Conservation (phyloP, 2,797 vertebrate species). For the Paratrypauchen microcephalus region DNA sequence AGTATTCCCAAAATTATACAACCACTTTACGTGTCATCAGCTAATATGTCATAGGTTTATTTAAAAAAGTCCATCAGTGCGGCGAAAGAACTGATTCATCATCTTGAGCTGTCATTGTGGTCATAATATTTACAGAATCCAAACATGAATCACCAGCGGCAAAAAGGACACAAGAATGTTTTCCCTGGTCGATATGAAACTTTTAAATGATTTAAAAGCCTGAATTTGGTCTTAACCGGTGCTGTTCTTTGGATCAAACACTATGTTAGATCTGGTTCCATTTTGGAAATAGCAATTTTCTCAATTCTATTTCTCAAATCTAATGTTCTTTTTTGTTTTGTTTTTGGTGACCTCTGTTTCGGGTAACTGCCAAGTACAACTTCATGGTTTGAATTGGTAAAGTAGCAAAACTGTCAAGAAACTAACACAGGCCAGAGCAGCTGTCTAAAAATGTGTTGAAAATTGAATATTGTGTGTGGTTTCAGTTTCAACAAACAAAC, state of each 20-base stretch:
- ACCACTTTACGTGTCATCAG: slow-evolving; percentile 47
- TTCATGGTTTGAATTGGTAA: background rate
- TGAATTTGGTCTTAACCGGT: background rate
- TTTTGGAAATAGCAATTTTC: background rate
- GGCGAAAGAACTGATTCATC: slow-evolving; percentile 51
- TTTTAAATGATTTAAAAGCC: slow-evolving; percentile 25
- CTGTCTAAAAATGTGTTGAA: background rate
- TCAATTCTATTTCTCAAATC: too few species aligned
- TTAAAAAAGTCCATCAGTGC: slow-evolving; percentile 43
- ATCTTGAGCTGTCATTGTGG: slow-evolving; percentile 49
- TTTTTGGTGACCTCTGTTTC: background rate
- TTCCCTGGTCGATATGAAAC: slow-evolving; percentile 38
- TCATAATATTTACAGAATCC: slow-evolving; percentile 68
- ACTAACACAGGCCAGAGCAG: background rate
- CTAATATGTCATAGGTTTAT: slow-evolving; percentile 58
- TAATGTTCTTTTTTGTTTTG: background rate
- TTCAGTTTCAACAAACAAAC: too few species aligned
- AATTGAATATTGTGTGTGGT: too few species aligned
- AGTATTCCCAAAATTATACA: slow-evolving; percentile 45
- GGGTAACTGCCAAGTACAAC: background rate
- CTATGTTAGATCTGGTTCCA: background rate
- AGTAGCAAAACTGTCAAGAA: background rate
- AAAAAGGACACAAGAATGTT: slow-evolving; percentile 32
- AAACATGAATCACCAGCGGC: slow-evolving; percentile 59
- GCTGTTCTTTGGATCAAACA: background rate